Conservation (phyloP, 2,113 vertebrate species). For the Notothenia coriiceps region DNA sequence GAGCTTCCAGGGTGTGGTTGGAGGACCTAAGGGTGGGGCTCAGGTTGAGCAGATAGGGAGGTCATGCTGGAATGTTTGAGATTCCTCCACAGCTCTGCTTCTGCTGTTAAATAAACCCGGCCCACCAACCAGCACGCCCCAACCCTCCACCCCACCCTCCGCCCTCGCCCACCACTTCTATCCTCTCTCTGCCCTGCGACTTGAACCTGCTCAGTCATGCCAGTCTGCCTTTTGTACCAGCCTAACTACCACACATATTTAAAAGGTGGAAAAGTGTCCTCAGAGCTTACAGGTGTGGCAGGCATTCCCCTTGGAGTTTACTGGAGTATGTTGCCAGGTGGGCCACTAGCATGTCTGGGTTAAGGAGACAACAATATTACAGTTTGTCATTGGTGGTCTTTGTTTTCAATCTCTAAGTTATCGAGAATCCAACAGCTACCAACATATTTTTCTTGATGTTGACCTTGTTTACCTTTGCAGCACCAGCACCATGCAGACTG, state of each 20-base stretch:
- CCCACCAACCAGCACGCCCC: constrained; percentile 23
- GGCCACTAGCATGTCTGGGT: constrained; percentile 58
- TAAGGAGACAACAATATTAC: constrained; percentile 50
- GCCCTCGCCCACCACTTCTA: constrained; percentile 28
- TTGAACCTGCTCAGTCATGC: constrained; percentile 82
- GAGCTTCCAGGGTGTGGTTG: constrained; percentile 56
- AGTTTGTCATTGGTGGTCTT: constrained; percentile 1
- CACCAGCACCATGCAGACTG: background rate
- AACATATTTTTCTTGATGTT: too few species aligned
- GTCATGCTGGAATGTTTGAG: constrained; percentile 73
- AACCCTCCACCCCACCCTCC: constrained; percentile 29
- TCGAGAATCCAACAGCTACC: constrained; percentile 10
- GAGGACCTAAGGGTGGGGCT: constrained; percentile 48
- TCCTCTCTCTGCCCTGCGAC: constrained; percentile 39
- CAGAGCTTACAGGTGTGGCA: constrained; percentile 68
- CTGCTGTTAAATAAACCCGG: constrained; percentile 27
- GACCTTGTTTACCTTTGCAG: too few species aligned
- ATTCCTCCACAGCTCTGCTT: constrained; percentile 55
- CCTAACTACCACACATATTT: constrained; percentile 65
- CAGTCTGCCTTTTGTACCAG: constrained; percentile 62
- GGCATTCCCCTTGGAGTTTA: constrained; percentile 71
- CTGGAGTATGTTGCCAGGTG: constrained; percentile 64
- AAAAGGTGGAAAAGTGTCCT: constrained; percentile 72
- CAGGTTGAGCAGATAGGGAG: constrained; percentile 66
- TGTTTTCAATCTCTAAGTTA: constrained; percentile 15